Conservation (phyloP, 2,113 vertebrate genomes). For the Eublepharis macularius region DNA sequence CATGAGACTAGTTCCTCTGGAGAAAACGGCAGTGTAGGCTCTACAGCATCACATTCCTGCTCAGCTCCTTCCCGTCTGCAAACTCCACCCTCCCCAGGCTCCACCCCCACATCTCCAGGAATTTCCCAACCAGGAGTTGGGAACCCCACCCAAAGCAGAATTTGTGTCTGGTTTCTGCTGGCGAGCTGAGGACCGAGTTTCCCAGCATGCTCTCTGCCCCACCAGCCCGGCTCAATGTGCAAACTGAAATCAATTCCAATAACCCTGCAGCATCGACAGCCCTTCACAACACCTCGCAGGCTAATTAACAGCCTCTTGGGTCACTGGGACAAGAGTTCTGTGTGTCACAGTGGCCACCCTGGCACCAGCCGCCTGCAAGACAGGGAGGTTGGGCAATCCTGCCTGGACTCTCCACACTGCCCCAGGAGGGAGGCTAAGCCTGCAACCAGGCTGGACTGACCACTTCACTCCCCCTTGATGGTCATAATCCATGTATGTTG, state of each 20-base stretch:
- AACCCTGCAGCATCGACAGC: not conserved
- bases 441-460: not conserved
- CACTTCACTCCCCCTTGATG: rapidly evolving
- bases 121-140: too few species aligned
- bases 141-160: not conserved
- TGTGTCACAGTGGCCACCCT: rapidly evolving
- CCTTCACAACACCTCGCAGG: not conserved
- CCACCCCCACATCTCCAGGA: too few species aligned
- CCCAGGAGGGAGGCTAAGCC: not conserved
- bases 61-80: too few species aligned
- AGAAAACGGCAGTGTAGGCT: too few species aligned
- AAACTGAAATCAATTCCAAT: slow-evolving; percentile 31
- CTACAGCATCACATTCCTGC: too few species aligned
- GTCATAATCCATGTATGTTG: not conserved
- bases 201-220: not conserved
- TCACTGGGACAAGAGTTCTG: not conserved
- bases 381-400: not conserved
- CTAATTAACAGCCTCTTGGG: slow-evolving; percentile 6
- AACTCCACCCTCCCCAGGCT: too few species aligned
- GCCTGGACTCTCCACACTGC: not conserved
- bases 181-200: rapidly evolving
- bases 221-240: not conserved
- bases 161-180: too few species aligned
- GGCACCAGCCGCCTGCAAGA: not conserved
- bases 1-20: too few species aligned